These are phyloP conservation scores for Elaphurus davidianus DNA, from an alignment of 2,113 vertebrate genomes.

Conservation along the genomic window DNA sequence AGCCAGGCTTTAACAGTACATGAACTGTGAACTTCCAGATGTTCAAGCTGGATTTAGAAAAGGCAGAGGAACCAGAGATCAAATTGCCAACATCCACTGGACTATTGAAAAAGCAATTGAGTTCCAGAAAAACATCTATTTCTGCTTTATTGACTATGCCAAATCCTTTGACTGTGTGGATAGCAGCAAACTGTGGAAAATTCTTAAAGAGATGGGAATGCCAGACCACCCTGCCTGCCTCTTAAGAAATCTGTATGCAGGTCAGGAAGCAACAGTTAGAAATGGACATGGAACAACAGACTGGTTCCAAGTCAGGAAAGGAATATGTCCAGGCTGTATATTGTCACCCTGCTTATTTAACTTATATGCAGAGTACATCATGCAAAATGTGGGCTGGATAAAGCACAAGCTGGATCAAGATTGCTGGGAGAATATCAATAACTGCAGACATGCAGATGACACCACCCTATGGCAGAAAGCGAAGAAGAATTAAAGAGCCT, in stretches of 20 bases:
- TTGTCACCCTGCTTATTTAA: background rate
- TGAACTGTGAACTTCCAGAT: background rate
- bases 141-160: background rate
- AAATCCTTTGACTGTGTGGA: background rate
- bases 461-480: background rate
- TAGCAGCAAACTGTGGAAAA: background rate
- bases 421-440: background rate
- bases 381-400: rapidly evolving
- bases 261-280: background rate
- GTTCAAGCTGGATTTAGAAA: background rate
- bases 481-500: background rate
- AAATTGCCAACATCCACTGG: background rate
- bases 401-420: background rate
- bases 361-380: background rate
- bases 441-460: background rate
- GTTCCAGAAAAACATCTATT: background rate
- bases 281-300: background rate
- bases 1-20: background rate
- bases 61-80: background rate
- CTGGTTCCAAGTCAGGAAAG: background rate
- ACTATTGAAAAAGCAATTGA: background rate
- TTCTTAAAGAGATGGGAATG: background rate
- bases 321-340: background rate
- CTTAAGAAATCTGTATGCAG: background rate
- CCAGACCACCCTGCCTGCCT: background rate